A percentile compares a stretch with the other conserved stretches of the same genome.
phyloP scores from a whole-genome alignment of 2,888 invertebrate species.

The Dolichomitus sp. region DNA sequence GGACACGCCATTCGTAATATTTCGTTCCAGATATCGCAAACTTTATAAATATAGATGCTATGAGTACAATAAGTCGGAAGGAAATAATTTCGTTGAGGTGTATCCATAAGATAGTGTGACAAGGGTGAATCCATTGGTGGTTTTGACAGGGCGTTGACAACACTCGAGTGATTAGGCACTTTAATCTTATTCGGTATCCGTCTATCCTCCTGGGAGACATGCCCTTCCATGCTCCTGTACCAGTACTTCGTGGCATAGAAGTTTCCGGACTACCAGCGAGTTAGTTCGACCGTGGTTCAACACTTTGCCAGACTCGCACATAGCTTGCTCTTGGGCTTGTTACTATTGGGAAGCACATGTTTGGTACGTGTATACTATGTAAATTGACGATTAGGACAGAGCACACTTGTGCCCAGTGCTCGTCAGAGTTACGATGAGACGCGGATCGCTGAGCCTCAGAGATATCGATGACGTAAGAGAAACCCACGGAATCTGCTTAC shows the following conservation, averaged over 20 bases:
- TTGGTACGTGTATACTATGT: slow-evolving; percentile 46
- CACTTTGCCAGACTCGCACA: slow-evolving; percentile 19
- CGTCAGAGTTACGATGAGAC: neutral
- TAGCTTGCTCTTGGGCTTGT: slow-evolving; percentile 13
- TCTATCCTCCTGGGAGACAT: slow-evolving; percentile 1
- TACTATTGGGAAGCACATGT: slow-evolving; percentile 47
- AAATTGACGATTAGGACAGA: slow-evolving; percentile 57
- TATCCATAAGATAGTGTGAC: neutral
- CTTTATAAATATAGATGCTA: neutral
- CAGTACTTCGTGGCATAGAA: neutral
- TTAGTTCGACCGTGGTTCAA: slow-evolving; percentile 7
- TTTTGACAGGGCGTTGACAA: slow-evolving; percentile 29
- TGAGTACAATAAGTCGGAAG: neutral
- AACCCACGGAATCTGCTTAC: slow-evolving; percentile 42
- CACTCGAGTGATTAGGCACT: slow-evolving; percentile 10
- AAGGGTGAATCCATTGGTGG: neutral
- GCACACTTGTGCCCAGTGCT: neutral
- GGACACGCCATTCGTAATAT: neutral
- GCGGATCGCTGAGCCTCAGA: slow-evolving; percentile 29
- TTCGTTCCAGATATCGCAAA: neutral
- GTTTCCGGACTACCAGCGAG: slow-evolving; percentile 14
- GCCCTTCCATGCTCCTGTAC: neutral
- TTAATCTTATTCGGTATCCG: slow-evolving; percentile 15
- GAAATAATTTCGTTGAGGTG: neutral
- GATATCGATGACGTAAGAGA: slow-evolving; percentile 46